Evolutionary conservation across 1,140 invertebrate species (phyloP), one percentile per base, ranked within the genome.

Genomic region (Lordiphosa clarofinis): DNA sequence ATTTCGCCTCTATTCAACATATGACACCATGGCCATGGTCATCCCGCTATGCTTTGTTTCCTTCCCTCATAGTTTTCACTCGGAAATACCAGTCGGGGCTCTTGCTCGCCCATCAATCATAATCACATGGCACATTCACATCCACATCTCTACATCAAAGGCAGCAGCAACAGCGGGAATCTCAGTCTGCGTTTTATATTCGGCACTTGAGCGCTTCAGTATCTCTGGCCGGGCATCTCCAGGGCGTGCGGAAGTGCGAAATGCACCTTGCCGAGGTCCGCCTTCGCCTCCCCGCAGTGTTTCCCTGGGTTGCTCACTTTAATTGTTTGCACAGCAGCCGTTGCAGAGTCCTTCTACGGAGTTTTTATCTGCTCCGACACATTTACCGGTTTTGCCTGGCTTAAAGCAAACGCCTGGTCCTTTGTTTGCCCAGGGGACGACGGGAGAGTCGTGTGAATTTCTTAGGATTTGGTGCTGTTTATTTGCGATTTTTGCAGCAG

Each of bases 291-390:
- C 40, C 37, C 40, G 31, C 47, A 31, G 35, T 28, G 37, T 36
- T 38, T 31, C 42, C 15, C 33, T 48, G 37, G 39, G 53, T 47
- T 56, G 13, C 24, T 69, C 60, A 62, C 55, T 72, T 75, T 82
- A 75, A 81, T 81, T 82, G 76, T 81, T 82, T 81, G 76, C 72
- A 71, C 76, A 70, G 67, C 67, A 70, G 65, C 67, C 50, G 54
- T 46, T 62, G 38, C 64, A 50, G 31, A 54, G 21, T 4, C 4
- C 21, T 21, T 21, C 21, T 36, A 48, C 48, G 46, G 52, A 48
- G 57, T 55, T 66, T 70, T 75, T 66, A 75, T 75, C 63, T 58
- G 66, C 53, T 54, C 43, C 35, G 46, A 52, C 52, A 36, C 36
- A 60, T 70, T 70, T 70, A 70, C 63, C 56, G n/a, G 63, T 70